These are phyloP conservation scores for Anguilla pacifica DNA, from an alignment of 2,797 vertebrate species.

Conservation along the genomic window DNA sequence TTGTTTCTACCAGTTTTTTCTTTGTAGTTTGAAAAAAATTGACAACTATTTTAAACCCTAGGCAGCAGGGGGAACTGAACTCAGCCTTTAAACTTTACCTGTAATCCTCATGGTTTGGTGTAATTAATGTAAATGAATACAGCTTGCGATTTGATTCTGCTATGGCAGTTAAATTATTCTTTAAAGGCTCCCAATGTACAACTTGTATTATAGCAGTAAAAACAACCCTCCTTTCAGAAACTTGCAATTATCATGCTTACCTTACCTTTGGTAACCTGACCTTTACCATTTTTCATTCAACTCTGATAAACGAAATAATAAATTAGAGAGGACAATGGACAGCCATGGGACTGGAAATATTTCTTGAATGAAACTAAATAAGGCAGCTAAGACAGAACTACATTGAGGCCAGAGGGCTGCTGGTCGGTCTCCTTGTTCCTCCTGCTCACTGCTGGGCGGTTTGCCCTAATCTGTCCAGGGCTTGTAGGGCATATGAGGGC, in stretches of 20 bases:
- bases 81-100: conserved; percentile 19
- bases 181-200: not conserved
- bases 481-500: conserved; percentile 36
- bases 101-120: conserved; percentile 11
- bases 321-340: not conserved
- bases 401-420: not conserved
- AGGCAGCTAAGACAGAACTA: not conserved
- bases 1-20: conserved; percentile 20
- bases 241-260: not conserved
- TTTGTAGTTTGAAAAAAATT: not conserved
- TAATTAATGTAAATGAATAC: conserved; percentile 11
- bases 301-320: not conserved
- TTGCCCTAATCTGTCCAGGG: conserved; percentile 44
- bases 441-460: conserved; percentile 37
- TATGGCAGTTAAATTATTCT: not conserved
- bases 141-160: conserved; percentile 9
- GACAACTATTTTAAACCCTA: conserved; percentile 2
- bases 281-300: not conserved
- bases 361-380: not conserved
- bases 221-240: conserved; percentile 21
- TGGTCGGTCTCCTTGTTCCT: conserved; percentile 22
- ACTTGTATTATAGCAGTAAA: not conserved
- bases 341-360: not conserved
- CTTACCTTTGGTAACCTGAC: conserved; percentile 2
- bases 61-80: conserved; percentile 1